Percentiles rank a stretch among this genome's conserved stretches.
phyloP scores from a whole-genome alignment of 2,113 vertebrate genomes.

The Drymodes brunneopygia region DNA sequence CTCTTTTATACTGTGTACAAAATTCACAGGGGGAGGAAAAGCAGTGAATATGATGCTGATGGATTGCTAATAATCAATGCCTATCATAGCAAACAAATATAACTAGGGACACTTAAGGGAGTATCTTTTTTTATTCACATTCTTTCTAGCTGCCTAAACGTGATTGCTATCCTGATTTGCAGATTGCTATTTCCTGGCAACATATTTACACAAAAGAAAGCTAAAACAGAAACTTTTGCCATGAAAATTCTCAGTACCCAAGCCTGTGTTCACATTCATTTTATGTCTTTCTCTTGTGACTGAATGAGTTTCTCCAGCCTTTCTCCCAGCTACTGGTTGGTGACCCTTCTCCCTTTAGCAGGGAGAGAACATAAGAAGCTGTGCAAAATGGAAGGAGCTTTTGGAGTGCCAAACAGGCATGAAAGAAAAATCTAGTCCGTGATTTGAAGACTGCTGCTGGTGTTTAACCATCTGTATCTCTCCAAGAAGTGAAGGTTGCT shows the following conservation, averaged over 20 bases:
- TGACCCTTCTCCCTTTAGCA: neutral
- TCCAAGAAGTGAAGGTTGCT: constrained; percentile 13
- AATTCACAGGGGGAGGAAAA: neutral
- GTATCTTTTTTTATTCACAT: neutral
- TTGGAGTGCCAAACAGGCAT: neutral
- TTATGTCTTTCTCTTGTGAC: neutral
- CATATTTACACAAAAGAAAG: neutral
- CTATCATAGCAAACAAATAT: neutral
- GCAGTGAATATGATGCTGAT: neutral
- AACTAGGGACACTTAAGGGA: neutral
- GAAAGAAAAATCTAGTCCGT: neutral
- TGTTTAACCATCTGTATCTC: neutral
- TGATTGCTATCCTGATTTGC: neutral
- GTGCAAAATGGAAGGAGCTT: neutral
- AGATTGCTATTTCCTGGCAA: neutral
- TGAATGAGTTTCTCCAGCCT: neutral
- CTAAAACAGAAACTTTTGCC: neutral
- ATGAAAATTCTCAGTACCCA: neutral
- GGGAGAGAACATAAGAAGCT: neutral
- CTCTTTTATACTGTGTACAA: neutral
- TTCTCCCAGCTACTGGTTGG: neutral
- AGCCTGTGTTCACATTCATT: neutral
- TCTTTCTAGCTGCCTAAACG: neutral
- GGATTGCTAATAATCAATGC: neutral
- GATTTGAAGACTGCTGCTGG: neutral